Evolutionary conservation across 2,797 vertebrate genomes (phyloP), one percentile per base, ranked within the genome.

Genomic region (Dendrocincla fuliginosa): DNA sequence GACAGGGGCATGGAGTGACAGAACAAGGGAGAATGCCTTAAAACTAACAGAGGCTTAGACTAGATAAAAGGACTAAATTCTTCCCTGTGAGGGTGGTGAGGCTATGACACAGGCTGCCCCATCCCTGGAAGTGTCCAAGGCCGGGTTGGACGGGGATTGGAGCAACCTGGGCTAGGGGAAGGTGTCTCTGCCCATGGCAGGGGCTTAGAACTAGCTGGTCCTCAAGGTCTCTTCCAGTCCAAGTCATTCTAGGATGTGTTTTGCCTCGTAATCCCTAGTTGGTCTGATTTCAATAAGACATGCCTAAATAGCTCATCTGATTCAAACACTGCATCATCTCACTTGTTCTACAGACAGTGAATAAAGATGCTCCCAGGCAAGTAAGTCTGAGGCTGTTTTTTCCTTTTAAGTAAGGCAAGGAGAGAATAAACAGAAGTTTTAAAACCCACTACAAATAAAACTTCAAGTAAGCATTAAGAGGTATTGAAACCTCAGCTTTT

Each of bases 101-200:
- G n/a, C 11, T 19, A n/a, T 33, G 68, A 39, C 33, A 53, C 24
- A 74, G 60, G 23, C 1, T 20, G n/a, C n/a, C 37, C n/a, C 41
- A 44, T 8, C 22, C 22, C 46, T 5, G 5, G 2, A 5, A 16
- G 53, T 10, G 30, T 11, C 11, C 53, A 59, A 53, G 33, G 46
- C 9, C 53, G 33, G 20, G 16, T 0, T 22, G 11, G 14, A 56
- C 1, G 0, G 20, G 30, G 4, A 46, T 41, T 35, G 69, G 61
- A 53, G 22, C 14, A 55, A 6, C 6, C 47, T 55, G 33, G 12
- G 3, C 6, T 3, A n/a, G 17, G 16, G 17, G 15, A 68, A 55
- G 33, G 25, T 14, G 15, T 35, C 22, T 3, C 12, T 55, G 15
- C 7, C 24, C 44, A 20, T 3, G 9, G 64, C 44, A 67, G 17